Base-by-base conservation (phyloP, 2,888 invertebrate species). In the Dryocosmus kuriphilus region DNA sequence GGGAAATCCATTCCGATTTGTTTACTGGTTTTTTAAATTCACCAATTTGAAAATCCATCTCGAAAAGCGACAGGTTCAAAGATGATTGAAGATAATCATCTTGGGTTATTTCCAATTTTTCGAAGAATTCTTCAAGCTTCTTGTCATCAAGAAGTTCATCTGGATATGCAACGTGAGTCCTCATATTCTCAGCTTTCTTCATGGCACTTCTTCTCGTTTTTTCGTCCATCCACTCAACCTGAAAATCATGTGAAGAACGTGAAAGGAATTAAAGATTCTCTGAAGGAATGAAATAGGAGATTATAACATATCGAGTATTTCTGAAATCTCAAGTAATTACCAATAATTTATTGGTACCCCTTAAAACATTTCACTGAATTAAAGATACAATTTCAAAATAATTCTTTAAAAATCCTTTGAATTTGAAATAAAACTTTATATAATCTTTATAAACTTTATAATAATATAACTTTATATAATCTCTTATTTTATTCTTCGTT, bases 161-260 rank as follows among this genome's bases (percentile, higher is more conserved):
- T 2, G 98, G 97, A 91, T 97, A 98, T 0, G 97, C 98, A 88
- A 98, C 97, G 91, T 97, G 97, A 0, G 96, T 95, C 3, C 95
- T 93, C 95, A 98, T 97, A 0, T 95, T 93, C 80, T 94, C 94
- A 0, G 96, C 95, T 90, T 97, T 97, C 81, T 95, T 94, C 79
- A 96, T 90, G 1, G 97, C 97, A 78, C 94, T 94, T 83, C 92
- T 90, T 74, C 95, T 94, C 0, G 98, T 98, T 84, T 93, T 92
- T 0, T 94, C 94, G 88, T 98, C 98, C 98, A 98, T 98, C 98
- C 98, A 98, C 77, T 95, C 95, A 14, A 97, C 35, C 80, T 81
- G 19, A 9, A 67, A 6, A 16, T 30, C 46, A 19, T 60, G n/a
- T 41, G 22, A 73, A 57, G 3, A 51, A 0, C 8, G 98, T 0